Base-by-base conservation (phyloP, 1,140 invertebrate species). In the Drosophila nebulosa region DNA sequence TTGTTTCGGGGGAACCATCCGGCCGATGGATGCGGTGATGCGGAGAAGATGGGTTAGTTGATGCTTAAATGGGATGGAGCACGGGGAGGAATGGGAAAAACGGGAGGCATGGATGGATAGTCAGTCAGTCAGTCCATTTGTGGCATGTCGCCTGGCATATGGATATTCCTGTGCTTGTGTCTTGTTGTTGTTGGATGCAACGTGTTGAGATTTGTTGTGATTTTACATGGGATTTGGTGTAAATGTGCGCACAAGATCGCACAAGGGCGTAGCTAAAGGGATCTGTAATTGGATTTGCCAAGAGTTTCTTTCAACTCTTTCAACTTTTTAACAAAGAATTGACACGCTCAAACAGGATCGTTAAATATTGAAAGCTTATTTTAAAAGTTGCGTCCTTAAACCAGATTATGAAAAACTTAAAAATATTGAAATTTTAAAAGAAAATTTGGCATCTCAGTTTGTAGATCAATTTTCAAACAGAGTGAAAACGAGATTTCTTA, bases 61-160 rank as follows among this genome's bases (percentile, higher is more conserved):
- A 39, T 12, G 30, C 1, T 39, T 0, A 1, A 16, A 6, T n/a
- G 57, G 57, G 51, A 35, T 58, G 9, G 12, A 10, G 36, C n/a
- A n/a, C n/a, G n/a, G n/a, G n/a, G n/a, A n/a, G n/a, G n/a, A n/a
- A n/a, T n/a, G 2, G 14, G 1, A 0, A 21, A 46, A 21, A 46
- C 18, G 53, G 12, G 53, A 36, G 32, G 58, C 57, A 61, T 75
- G 63, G 56, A 30, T 51, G n/a, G n/a, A n/a, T n/a, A n/a, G n/a
- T n/a, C n/a, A n/a, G n/a, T n/a, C n/a, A 64, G 39, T 60, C 69
- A 80, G 81, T 86, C 81, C 81, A 85, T 85, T 85, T 85, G 81
- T 85, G 80, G 80, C 80, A 80, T 85, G 81, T 85, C 81, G 74
- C 79, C 6, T 73, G 74, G 69, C 78, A 74, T 75, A 59, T 79